Evolutionary conservation across 2,888 invertebrate species (phyloP), one percentile per base, ranked within the genome.

Genomic region (Orgyia antiqua): DNA sequence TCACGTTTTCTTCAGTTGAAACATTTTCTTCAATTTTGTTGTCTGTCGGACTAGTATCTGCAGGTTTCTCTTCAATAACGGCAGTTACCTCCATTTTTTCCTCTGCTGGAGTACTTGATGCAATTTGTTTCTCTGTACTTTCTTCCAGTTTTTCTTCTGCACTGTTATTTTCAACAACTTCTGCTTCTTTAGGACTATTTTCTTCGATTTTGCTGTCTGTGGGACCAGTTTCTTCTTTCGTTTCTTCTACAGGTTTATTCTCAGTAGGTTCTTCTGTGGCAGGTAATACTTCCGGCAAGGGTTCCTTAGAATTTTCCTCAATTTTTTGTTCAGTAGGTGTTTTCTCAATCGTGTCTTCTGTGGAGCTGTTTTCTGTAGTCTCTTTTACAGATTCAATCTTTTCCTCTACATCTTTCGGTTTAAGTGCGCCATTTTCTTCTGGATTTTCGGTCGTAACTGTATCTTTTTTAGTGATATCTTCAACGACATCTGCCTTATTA

Each of bases 371-470:
- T n/a, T n/a, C n/a, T n/a, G n/a, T n/a, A n/a, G n/a, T n/a, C n/a
- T n/a, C n/a, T n/a, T n/a, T n/a, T n/a, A n/a, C n/a, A n/a, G n/a
- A n/a, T n/a, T n/a, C n/a, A n/a, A n/a, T n/a, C n/a, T n/a, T n/a
- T n/a, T n/a, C n/a, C n/a, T n/a, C n/a, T n/a, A n/a, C n/a, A 17
- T 17, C 17, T 17, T 17, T 17, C 24, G n/a, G n/a, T n/a, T 50
- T 55, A 33, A 59, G 46, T 21, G 29, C 31, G 1, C 30, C 18
- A 33, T 52, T 52, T 21, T 45, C 57, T 27, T 59, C 51, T 11
- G 24, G 21, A 15, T n/a, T n/a, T n/a, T n/a, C n/a, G n/a, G n/a
- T n/a, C n/a, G n/a, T n/a, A n/a, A n/a, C n/a, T n/a, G n/a, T n/a
- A n/a, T n/a, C n/a, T n/a, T n/a, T n/a, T n/a, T n/a, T n/a, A n/a